phyloP scores from a whole-genome alignment of 2,113 vertebrate genomes.

The Hemiprocne comata region DNA sequence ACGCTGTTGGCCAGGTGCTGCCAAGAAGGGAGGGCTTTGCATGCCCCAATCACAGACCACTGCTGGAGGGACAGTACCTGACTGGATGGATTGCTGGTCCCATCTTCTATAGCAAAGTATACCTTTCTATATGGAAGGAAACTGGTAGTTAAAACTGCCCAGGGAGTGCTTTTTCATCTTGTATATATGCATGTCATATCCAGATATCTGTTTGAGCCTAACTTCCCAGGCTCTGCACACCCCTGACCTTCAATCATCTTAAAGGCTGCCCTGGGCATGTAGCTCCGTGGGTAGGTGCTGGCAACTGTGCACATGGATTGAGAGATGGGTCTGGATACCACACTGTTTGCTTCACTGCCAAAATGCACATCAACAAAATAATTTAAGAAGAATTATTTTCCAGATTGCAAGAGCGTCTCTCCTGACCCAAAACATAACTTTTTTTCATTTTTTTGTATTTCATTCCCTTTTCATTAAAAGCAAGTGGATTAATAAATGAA shows the following conservation, averaged over 20 bases:
- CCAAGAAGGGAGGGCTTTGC: neutral
- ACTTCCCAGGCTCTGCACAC: neutral
- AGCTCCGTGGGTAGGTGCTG: neutral
- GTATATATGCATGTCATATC: fast-evolving
- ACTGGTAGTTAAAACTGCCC: neutral
- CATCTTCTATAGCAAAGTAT: neutral
- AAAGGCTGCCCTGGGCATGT: neutral
- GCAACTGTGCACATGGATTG: neutral
- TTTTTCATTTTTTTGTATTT: neutral
- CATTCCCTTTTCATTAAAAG: neutral
- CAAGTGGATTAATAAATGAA: neutral
- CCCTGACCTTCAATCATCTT: neutral
- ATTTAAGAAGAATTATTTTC: neutral
- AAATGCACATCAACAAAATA: neutral
- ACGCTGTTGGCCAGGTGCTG: neutral
- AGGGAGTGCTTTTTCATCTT: neutral
- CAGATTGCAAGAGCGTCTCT: neutral
- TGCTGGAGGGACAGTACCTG: neutral
- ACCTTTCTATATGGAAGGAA: neutral
- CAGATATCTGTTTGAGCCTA: neutral
- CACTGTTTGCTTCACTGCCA: neutral
- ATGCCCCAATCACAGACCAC: neutral
- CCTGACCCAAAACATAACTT: neutral
- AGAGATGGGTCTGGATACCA: neutral
- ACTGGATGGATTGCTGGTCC: neutral